Base-by-base conservation (phyloP, 2,113 vertebrate genomes). In the Donacobius atricapilla region DNA sequence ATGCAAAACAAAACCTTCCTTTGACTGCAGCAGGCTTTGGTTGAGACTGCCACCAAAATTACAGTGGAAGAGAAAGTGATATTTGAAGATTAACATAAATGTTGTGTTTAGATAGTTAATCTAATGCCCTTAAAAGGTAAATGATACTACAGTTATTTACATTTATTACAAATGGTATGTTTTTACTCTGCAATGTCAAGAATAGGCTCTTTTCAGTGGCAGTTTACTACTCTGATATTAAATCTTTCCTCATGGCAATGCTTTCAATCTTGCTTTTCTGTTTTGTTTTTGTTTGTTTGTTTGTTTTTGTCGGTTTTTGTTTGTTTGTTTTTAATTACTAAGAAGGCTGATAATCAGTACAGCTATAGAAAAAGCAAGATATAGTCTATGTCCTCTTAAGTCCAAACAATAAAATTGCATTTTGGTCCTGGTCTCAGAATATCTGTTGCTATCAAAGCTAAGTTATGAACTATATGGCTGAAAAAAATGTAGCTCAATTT, bases 371-470 rank as follows among this genome's bases (percentile, higher is more conserved):
- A 65, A 96, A 65, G 4, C 47, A 65, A 72, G 76, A 83, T 72
- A 75, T 11, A 92, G 7, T 48, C 48, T 87, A 61, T 83, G 28
- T 89, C 13, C 21, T 77, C 60, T 72, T 72, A 85, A 35, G 24
- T 45, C 61, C n/a, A 78, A 89, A 65, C 30, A 96, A 76, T 89
- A 82, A 94, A 89, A 92, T 45, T 93, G 22, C 35, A 85, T 86
- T 85, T 86, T 4, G 7, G 35, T 69, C 72, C 91, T 50, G 53
- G 85, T 91, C 79, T 95, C 66, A 89, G 63, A 92, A 83, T 87
- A 70, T 84, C 47, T 88, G 47, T 83, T 1, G 2, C 63, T 80
- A 77, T 80, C 69, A 88, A 94, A 90, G 47, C 53, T 57, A 82
- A 79, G 18, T 77, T 88, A 87, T 81, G 60, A 95, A 85, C 40